These are phyloP conservation scores for Drosophila quinaria DNA, from an alignment of 2,888 invertebrate genomes.

Conservation along the genomic window DNA sequence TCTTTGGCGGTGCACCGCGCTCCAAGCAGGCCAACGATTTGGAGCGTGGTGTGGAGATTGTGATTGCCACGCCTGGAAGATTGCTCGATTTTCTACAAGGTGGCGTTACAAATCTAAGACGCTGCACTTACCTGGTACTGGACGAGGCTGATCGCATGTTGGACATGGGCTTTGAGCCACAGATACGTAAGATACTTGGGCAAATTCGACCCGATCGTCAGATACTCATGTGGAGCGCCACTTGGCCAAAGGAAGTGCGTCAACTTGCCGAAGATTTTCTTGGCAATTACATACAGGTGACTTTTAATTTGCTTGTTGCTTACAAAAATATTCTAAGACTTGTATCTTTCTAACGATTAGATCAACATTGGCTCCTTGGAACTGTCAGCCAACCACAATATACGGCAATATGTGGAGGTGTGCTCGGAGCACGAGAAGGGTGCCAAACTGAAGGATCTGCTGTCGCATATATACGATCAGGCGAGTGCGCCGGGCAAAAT, in stretches of 20 bases:
- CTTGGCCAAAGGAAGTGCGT: constrained; percentile 99
- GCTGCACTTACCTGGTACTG: constrained; percentile 94
- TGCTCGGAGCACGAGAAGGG: constrained; percentile 92
- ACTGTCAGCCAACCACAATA: constrained; percentile 95
- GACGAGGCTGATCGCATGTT: constrained; percentile 98
- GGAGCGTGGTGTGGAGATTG: constrained; percentile 93
- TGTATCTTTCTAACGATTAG: constrained; percentile 82
- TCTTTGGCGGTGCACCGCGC: constrained; percentile 97
- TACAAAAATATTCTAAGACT: neutral
- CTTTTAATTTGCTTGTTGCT: neutral
- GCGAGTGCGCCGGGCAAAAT: constrained; percentile 93
- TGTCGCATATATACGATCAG: constrained; percentile 89
- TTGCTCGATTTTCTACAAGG: constrained; percentile 93
- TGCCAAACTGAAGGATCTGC: constrained; percentile 81
- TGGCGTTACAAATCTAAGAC: constrained; percentile 90
- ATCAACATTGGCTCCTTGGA: constrained; percentile 94
- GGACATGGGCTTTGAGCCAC: constrained; percentile 99
- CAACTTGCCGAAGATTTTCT: constrained; percentile 97
- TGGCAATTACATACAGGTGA: constrained; percentile 89
- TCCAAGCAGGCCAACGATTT: constrained; percentile 90
- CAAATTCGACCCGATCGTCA: constrained; percentile 98
- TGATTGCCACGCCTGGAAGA: constrained; percentile 95
- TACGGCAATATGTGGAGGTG: constrained; percentile 93
- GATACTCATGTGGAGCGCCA: constrained; percentile 99
- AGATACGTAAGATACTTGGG: constrained; percentile 96